Evolutionary conservation across 2,113 vertebrate genomes (phyloP).

Genomic region (Syngnathus typhle): DNA sequence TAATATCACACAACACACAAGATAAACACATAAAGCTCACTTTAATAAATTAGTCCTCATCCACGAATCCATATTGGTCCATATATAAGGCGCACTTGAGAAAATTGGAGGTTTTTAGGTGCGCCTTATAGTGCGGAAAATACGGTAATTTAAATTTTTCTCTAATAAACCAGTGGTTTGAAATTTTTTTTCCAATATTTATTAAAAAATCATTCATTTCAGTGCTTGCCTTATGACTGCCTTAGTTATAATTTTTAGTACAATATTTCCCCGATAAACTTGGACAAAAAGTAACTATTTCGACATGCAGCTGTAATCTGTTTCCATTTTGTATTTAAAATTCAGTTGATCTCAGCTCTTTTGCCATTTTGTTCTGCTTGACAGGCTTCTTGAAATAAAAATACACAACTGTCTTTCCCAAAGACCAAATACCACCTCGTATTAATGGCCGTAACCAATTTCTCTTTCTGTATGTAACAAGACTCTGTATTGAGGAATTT

Average conservation of each 20-base stretch:
- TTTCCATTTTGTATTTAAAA: not conserved
- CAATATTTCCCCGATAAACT: not conserved
- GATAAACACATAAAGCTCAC: too few relatives aligned
- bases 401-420: not conserved
- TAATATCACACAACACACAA: too few relatives aligned
- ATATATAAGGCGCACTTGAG: too few relatives aligned
- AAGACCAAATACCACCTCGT: not conserved
- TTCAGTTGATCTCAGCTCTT: not conserved
- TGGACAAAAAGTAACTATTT: not conserved
- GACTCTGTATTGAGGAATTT: constrained; percentile 1
- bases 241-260: too few relatives aligned
- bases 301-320: not conserved
- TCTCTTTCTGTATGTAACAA: not conserved
- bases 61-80: too few relatives aligned
- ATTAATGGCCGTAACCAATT: not conserved
- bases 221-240: too few relatives aligned
- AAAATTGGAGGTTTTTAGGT: too few relatives aligned
- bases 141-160: not conserved
- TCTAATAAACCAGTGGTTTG: not conserved
- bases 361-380: not conserved
- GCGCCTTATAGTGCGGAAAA: too few relatives aligned
- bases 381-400: not conserved
- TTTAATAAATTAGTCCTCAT: too few relatives aligned
- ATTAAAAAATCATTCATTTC: not conserved
- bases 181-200: not conserved